A percentile compares a stretch with the other conserved stretches of the same genome.
Conservation (phyloP, 2,113 vertebrate species). For the Ciconia stormi region DNA sequence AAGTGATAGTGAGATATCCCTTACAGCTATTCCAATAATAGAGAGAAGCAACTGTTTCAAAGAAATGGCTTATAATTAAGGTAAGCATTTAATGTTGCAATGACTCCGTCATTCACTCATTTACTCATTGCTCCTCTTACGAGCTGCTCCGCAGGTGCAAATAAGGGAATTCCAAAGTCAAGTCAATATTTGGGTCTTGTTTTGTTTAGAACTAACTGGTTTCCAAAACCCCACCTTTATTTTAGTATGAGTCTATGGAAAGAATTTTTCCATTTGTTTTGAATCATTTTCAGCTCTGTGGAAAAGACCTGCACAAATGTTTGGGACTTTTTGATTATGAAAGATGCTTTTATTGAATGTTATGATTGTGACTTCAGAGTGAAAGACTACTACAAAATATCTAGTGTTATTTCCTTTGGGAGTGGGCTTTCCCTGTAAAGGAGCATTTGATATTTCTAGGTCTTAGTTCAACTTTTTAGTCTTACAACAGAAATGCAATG, state of each 20-base stretch:
- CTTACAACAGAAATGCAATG: not conserved
- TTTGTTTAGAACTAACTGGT: not conserved
- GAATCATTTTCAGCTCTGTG: not conserved
- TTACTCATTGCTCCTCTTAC: not conserved
- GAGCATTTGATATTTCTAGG: not conserved
- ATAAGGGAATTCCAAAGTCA: not conserved
- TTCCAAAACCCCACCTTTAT: slow-evolving; percentile 22
- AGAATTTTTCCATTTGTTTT: slow-evolving; percentile 44
- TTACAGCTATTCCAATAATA: not conserved
- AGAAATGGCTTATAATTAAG: not conserved
- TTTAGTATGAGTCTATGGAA: slow-evolving; percentile 39
- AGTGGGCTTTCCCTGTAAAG: not conserved
- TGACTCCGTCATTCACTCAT: not conserved
- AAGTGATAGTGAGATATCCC: not conserved
- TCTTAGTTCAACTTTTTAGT: not conserved
- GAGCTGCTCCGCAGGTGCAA: not conserved
- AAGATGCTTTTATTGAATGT: slow-evolving; percentile 10
- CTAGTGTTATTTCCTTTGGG: not conserved
- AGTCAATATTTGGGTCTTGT: slow-evolving; percentile 2
- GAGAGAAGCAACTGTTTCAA: not conserved
- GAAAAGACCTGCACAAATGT: not conserved
- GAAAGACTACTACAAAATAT: not conserved
- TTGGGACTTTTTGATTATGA: not conserved
- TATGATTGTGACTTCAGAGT: not conserved
- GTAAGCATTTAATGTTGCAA: not conserved